Conservation (phyloP, 2,113 vertebrate species). For the Cyanocitta stelleri region DNA sequence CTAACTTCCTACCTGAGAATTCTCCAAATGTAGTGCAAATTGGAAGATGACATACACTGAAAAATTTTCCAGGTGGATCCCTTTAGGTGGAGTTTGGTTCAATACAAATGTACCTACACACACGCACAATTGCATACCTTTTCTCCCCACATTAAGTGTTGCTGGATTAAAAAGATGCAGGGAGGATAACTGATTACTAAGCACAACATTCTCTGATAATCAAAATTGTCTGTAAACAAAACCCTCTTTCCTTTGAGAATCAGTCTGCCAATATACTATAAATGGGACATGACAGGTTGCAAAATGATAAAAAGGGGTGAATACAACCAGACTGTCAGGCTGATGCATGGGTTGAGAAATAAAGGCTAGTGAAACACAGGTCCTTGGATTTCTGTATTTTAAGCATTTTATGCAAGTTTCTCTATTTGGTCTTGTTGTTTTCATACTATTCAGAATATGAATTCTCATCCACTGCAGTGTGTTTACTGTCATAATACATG, state of each 20-base stretch:
- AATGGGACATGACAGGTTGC: constrained; percentile 58
- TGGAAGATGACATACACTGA: background rate
- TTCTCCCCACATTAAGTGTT: background rate
- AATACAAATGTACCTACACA: background rate
- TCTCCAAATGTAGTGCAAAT: background rate
- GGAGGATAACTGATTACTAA: constrained; percentile 26
- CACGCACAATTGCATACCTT: background rate
- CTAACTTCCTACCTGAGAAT: background rate
- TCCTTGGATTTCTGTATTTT: background rate
- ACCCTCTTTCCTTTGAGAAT: constrained; percentile 53
- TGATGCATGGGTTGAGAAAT: constrained; percentile 28
- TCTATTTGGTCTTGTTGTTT: background rate
- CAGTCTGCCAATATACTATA: constrained; percentile 46
- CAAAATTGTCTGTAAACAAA: constrained; percentile 55
- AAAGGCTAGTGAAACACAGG: background rate
- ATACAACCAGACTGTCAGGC: constrained; percentile 32
- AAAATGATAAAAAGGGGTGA: constrained; percentile 58
- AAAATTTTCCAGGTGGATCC: background rate
- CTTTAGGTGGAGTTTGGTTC: background rate
- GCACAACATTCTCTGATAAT: constrained; percentile 18
- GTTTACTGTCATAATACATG: background rate
- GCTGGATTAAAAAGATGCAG: background rate
- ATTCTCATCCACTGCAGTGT: background rate
- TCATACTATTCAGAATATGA: background rate
- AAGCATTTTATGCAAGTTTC: background rate